Evolutionary conservation across 2,113 vertebrate species (phyloP), one percentile per base, ranked within the genome.

Genomic region (Anguilla japonica): DNA sequence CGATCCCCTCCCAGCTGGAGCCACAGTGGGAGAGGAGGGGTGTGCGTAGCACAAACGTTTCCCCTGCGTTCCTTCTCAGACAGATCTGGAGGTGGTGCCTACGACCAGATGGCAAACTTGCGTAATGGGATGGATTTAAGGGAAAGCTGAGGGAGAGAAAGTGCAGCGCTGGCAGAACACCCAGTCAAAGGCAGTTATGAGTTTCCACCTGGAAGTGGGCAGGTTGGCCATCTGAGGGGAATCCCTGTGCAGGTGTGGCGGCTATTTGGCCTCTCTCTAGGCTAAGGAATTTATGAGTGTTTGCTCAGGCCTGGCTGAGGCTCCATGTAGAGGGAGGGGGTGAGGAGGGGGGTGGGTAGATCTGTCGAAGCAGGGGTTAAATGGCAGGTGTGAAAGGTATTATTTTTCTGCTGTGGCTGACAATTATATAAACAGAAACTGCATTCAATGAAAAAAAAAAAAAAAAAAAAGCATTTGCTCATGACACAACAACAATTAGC

Each of bases 311-410:
- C 91, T 92, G 87, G 90, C 86, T 41, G 81, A 81, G 85, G 89
- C 90, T 92, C 60, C 11, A 85, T 89, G 87, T 84, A 88, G 82
- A 75, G 71, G 87, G 86, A 75, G 87, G 85, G 43, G 88, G 87
- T 80, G 87, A 86, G 39, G 40, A 20, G 26, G 29, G 50, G 60
- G 57, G 81, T n/a, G 82, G 20, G 46, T 46, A 86, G 63, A 39
- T 84, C n/a, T 39, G 43, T 85, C 11, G 20, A 90, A 85, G 87
- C 89, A 41, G 86, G 87, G 89, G 93, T 88, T 89, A 84, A 85
- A 90, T 88, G 84, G 87, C 93, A 95, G 94, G 94, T 94, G 94
- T 92, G 89, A 92, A 67, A 88, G 39, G 90, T 85, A 94, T 92
- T 93, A 91, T 94, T 94, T 90, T 92, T 83, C 88, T 88, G 92